A percentile compares a stretch with the other conserved stretches of the same genome.
phyloP scores from a whole-genome alignment of 2,113 vertebrate species.

The Paralichthys olivaceus region DNA sequence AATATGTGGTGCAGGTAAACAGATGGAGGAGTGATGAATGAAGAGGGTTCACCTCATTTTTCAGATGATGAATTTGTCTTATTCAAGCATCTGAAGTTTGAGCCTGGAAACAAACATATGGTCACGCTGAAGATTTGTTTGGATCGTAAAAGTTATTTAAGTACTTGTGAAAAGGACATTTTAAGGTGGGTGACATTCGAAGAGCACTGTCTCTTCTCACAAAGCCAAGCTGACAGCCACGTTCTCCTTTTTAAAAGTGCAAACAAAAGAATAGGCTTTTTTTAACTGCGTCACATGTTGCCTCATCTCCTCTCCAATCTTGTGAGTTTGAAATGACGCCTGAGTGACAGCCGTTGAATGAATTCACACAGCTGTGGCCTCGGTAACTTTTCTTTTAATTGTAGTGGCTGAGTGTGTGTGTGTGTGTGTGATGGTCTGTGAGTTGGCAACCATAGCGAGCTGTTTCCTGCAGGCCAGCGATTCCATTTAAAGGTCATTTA shows the following conservation, averaged over 20 bases:
- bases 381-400: slow-evolving; percentile 50
- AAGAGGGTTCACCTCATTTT: background rate
- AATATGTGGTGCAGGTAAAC: slow-evolving; percentile 40
- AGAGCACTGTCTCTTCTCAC: slow-evolving; percentile 3
- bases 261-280: slow-evolving; percentile 32
- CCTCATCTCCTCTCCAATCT: slow-evolving; percentile 25
- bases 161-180: background rate
- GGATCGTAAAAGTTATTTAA: background rate
- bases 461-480: no score
- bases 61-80: background rate
- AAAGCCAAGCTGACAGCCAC: slow-evolving; percentile 39
- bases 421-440: slow-evolving; percentile 5
- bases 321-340: slow-evolving; percentile 20
- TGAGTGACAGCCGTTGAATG: slow-evolving; percentile 55
- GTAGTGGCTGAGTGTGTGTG: background rate
- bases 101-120: background rate
- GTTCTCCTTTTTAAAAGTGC: slow-evolving; percentile 20
- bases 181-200: slow-evolving; percentile 27
- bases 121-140: background rate
- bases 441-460: slow-evolving; percentile 30
- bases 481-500: background rate
- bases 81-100: background rate
- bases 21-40: slow-evolving; percentile 18
- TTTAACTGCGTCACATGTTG: slow-evolving; percentile 2
- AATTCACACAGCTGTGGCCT: slow-evolving; percentile 21